Percentiles rank a stretch among this genome's conserved stretches.
These are phyloP conservation scores for Hemicrepidius hirtus DNA, from an alignment of 2,888 invertebrate species.

Conservation along the genomic window DNA sequence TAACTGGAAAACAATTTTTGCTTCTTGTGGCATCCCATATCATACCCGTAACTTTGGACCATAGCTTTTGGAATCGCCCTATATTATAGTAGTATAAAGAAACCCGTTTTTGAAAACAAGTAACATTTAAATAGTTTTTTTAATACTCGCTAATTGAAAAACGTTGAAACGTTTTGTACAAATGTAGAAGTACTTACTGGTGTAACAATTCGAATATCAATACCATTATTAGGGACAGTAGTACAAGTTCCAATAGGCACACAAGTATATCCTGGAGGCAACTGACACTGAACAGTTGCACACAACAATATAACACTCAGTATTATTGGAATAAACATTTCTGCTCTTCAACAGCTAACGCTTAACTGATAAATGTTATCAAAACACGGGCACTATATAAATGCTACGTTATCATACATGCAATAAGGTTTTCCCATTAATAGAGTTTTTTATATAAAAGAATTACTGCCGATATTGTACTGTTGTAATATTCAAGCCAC, in stretches of 20 bases:
- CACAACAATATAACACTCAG: constrained; percentile 8
- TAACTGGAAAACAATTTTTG: too few species aligned
- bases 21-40: too few species aligned
- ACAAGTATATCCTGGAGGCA: constrained; percentile 59
- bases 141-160: too few species aligned
- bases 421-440: constrained; percentile 23
- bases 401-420: neutral
- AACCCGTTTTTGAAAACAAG: too few species aligned
- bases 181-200: constrained; percentile 59
- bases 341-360: neutral
- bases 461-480: constrained; percentile 35
- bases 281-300: constrained; percentile 23
- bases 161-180: too few species aligned
- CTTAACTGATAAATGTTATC: constrained; percentile 26
- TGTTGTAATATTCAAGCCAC: constrained; percentile 28
- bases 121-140: too few species aligned
- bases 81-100: too few species aligned
- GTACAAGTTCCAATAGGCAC: constrained; percentile 63
- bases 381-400: neutral
- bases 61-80: too few species aligned
- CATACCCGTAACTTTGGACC: too few species aligned
- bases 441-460: neutral
- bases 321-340: constrained; percentile 30
- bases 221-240: constrained; percentile 57
- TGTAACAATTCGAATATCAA: constrained; percentile 66